Evolutionary conservation across 1,140 invertebrate genomes (phyloP).

Genomic region (Nasonia longicornis): DNA sequence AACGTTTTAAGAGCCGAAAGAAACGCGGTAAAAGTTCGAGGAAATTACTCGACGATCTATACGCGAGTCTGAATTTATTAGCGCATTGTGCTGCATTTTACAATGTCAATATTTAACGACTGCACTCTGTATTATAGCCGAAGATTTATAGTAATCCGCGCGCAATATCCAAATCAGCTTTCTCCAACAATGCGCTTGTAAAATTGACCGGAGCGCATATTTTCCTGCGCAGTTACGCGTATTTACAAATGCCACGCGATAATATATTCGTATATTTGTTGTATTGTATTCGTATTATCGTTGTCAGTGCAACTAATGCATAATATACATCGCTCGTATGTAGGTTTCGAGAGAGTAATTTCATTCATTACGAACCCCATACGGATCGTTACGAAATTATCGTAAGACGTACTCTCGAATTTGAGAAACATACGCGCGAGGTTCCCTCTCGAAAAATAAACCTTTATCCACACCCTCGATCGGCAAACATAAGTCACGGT

Average conservation of each 20-base stretch:
- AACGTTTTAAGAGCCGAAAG: too few species aligned
- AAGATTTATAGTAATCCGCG: not conserved
- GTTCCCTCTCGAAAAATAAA: too few species aligned
- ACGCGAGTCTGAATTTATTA: not conserved
- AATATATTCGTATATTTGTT: not conserved
- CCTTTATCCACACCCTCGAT: too few species aligned
- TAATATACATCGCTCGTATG: too few species aligned
- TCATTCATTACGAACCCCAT: not conserved
- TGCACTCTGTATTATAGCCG: not conserved
- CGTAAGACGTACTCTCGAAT: too few species aligned
- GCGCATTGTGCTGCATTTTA: conserved; percentile 10
- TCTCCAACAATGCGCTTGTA: conserved; percentile 1
- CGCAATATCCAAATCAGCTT: not conserved
- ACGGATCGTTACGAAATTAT: too few species aligned
- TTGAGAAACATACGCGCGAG: too few species aligned
- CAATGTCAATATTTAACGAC: conserved; percentile 17
- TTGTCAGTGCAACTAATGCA: not conserved
- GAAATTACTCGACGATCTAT: conserved; percentile 10
- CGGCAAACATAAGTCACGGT: too few species aligned
- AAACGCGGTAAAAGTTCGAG: not conserved
- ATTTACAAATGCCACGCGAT: not conserved
- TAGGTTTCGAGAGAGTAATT: not conserved
- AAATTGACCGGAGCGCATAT: not conserved
- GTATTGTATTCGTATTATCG: not conserved
- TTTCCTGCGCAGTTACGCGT: not conserved